Percentiles rank a stretch among this genome's conserved stretches.
phyloP scores from a whole-genome alignment of 2,888 invertebrate genomes.

The Melanotus villosus region DNA sequence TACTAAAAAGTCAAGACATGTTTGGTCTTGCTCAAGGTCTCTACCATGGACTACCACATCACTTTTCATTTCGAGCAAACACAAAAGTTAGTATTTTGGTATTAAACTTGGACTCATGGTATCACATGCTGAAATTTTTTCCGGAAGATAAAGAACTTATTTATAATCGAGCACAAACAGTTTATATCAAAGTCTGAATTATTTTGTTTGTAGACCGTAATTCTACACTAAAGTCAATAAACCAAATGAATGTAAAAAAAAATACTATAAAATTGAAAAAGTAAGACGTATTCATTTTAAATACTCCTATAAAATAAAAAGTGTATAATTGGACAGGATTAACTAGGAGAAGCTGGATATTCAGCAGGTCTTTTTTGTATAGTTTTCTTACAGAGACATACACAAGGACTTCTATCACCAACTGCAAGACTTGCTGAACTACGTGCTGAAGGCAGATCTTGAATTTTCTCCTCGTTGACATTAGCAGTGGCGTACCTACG shows the following conservation, averaged over 20 bases:
- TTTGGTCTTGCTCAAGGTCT: constrained; percentile 73
- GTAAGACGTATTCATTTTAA: neutral
- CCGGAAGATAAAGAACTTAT: constrained; percentile 57
- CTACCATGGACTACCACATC: constrained; percentile 70
- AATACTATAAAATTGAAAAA: too few species aligned
- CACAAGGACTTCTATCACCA: neutral
- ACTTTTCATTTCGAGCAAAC: constrained; percentile 72
- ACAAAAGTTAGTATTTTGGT: constrained; percentile 71
- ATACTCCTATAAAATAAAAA: neutral
- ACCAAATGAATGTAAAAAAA: neutral
- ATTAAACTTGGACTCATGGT: constrained; percentile 71
- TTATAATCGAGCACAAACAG: constrained; percentile 53
- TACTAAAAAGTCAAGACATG: constrained; percentile 71
- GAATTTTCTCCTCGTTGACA: constrained; percentile 48
- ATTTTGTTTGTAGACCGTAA: neutral
- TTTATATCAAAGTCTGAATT: constrained; percentile 45
- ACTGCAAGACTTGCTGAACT: constrained; percentile 30
- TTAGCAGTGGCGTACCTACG: too few species aligned
- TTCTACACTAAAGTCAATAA: neutral
- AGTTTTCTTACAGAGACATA: neutral
- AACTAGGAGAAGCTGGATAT: neutral
- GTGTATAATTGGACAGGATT: neutral
- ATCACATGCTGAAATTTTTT: constrained; percentile 66
- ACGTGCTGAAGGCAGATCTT: constrained; percentile 53
- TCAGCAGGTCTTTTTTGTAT: neutral